Evolutionary conservation across 2,797 vertebrate genomes (phyloP).

Genomic region (Hylomyscus alleni): DNA sequence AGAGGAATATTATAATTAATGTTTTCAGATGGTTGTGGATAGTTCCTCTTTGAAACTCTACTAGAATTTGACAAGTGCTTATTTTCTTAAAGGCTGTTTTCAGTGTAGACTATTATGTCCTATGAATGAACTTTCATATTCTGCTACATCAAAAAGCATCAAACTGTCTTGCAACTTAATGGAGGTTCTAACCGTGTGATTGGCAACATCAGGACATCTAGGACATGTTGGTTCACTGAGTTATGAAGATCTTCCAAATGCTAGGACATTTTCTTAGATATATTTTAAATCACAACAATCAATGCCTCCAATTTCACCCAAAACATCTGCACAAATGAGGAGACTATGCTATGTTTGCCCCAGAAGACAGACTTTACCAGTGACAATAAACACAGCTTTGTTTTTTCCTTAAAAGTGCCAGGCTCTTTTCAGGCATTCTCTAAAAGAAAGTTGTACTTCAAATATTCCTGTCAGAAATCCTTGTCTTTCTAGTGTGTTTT

Average conservation of each 20-base stretch:
- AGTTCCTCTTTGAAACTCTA: conserved; percentile 36
- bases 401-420: neutral
- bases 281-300: conserved; percentile 11
- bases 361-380: neutral
- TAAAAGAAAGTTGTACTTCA: neutral
- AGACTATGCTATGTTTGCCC: conserved; percentile 16
- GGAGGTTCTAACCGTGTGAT: neutral
- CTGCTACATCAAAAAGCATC: neutral
- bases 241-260: conserved; percentile 30
- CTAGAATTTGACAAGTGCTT: conserved; percentile 60
- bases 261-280: neutral
- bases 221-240: neutral
- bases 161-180: neutral
- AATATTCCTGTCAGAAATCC: neutral
- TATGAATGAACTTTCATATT: conserved; percentile 39
- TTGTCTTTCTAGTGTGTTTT: neutral
- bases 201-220: neutral
- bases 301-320: conserved; percentile 23
- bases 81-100: conserved; percentile 70
- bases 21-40: conserved; percentile 36
- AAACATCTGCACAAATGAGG: conserved; percentile 42
- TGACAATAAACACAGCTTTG: neutral
- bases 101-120: conserved; percentile 32
- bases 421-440: conserved; percentile 12
- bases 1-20: conserved; percentile 9